A percentile compares a stretch with the other conserved stretches of the same genome.
These are phyloP conservation scores for Leucophenga varia DNA, from an alignment of 1,140 invertebrate species.

Conservation along the genomic window DNA sequence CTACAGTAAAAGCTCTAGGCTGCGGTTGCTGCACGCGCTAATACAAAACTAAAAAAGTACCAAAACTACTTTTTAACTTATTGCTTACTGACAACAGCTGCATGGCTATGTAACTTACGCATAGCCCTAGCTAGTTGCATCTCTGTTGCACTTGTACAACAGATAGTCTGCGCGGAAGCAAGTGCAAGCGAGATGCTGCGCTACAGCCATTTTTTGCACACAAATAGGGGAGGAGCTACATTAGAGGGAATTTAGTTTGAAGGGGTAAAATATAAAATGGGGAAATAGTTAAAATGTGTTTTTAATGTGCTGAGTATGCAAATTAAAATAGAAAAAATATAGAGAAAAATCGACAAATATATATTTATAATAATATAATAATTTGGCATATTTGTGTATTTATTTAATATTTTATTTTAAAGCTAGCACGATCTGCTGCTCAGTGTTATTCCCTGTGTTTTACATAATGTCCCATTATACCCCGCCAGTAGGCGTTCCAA, in stretches of 20 bases:
- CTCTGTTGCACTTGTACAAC: constrained; percentile 13
- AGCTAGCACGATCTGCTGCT: too few relatives aligned
- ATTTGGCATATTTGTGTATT: too few relatives aligned
- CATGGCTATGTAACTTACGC: neutral
- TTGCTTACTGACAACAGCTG: constrained; percentile 14
- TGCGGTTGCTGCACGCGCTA: neutral
- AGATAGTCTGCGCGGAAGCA: too few relatives aligned
- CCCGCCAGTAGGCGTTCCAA: constrained; percentile 16
- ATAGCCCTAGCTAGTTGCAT: neutral
- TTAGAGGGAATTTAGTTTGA: too few relatives aligned
- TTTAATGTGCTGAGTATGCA: too few relatives aligned
- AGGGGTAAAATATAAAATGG: constrained; percentile 8
- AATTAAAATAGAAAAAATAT: too few relatives aligned
- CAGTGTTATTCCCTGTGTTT: too few relatives aligned
- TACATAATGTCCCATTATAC: too few relatives aligned
- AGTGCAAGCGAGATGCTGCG: constrained; percentile 17
- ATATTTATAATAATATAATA: too few relatives aligned
- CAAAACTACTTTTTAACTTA: neutral
- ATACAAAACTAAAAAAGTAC: neutral
- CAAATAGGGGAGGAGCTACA: constrained; percentile 30
- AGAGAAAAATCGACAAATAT: too few relatives aligned
- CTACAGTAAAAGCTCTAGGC: neutral
- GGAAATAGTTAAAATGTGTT: neutral
- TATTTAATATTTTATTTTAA: too few relatives aligned
- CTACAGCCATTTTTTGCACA: constrained; percentile 29